Evolutionary conservation across 2,888 invertebrate species (phyloP), one percentile per base, ranked within the genome.

Genomic region (Macrosoma leucophasiata): DNA sequence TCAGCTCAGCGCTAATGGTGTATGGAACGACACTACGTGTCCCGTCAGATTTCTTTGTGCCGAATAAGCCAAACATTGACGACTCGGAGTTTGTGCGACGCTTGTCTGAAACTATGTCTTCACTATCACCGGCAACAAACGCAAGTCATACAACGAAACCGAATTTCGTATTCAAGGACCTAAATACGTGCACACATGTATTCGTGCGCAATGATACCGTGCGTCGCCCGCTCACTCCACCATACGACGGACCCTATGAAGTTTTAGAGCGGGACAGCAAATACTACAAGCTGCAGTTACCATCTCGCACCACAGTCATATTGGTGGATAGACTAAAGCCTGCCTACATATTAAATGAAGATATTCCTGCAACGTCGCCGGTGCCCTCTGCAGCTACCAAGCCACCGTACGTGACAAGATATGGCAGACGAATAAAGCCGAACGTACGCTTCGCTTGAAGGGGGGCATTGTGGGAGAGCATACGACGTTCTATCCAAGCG

Each of bases 151-250:
- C n/a, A n/a, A n/a, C n/a, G n/a, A n/a, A n/a, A n/a, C n/a, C 11
- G 30, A 26, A 7, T 3, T 33, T 33, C 11, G 8, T 33, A 2
- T 15, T 27, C 21, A 21, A 22, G 13, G 36, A 41, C 9, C 14
- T 44, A 4, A 8, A 8, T 2, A 30, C 33, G 7, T 46, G 41
- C 17, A 24, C 39, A 2, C 50, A 50, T 23, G 53, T 55, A 1
- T 54, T 50, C 28, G 10, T 55, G 2, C 25, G 58, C n/a, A 31
- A 44, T 14, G 48, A 57, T 32, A 20, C 40, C 2, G 46, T 50
- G 2, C 30, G 39, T 10, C 41, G 39, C 22, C 42, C 55, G 5
- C 30, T 58, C 3, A 31, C 41, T 24, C 43, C 41, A 8, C 39
- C 48, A 7, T 54, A 54, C 39, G 34, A 43, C 10, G 52, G 50